Evolutionary conservation across 2,113 vertebrate genomes (phyloP), one percentile per base, ranked within the genome.

Genomic region (Entomyzon cyanotis): DNA sequence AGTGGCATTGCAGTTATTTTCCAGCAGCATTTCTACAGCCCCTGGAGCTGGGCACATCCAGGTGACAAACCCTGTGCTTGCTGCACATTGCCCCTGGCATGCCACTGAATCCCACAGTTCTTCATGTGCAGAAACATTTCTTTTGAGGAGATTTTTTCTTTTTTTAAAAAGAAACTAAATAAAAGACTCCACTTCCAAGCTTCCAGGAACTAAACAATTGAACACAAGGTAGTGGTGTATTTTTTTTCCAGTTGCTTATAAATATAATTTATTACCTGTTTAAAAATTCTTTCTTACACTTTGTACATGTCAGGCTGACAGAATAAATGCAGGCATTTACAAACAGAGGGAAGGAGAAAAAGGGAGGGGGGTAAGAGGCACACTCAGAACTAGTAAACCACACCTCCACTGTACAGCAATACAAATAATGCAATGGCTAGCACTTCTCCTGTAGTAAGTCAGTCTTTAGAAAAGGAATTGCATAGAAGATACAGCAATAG

Each of bases 211-310:
- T 75, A 58, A 95, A 93, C 85, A 89, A 95, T 8, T 71, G 82
- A 89, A 96, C 78, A 97, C 93, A 92, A 92, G 15, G 47, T 60
- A 74, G 18, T 56, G 33, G 37, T 50, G 10, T 24, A 4, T 47
- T 91, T 44, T 87, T 94, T 97, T 96, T 96, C 76, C 92, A 96
- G 82, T 99, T 99, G 99, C 98, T 99, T 99, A 99, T 99, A 99
- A 99, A 99, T 99, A 99, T 99, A 99, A 99, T 99, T 99, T 99
- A 99, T 99, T 99, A 99, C 98, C 98, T 98, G 98, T 99, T 99
- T 99, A 99, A 99, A 99, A 99, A 99, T 98, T 98, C 98, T 99
- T 99, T 99, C 98, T 99, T 99, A 99, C 99, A 99, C 98, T 99
- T 99, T 99, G 98, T 99, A 99, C 99, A 99, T 97, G 97, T 98